Conservation (phyloP, 2,113 vertebrate genomes). For the Paedocypris sp. region DNA sequence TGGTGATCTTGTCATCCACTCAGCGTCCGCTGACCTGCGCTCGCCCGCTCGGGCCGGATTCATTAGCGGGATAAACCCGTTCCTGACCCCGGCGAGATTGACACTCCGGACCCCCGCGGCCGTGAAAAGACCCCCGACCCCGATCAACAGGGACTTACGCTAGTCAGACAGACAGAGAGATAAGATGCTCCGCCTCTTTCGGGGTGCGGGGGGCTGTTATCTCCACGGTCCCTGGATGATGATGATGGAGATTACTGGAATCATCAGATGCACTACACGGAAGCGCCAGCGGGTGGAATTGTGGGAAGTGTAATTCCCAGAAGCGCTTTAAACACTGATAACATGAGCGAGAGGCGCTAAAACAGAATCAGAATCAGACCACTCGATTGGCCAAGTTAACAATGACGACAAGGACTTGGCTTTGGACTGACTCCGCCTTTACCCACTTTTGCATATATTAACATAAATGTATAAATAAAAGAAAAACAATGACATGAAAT, state of each 20-base stretch:
- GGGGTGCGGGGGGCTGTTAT: conserved; percentile 27
- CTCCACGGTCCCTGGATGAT: conserved; percentile 30
- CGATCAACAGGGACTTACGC: conserved; percentile 8
- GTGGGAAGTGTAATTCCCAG: conserved; percentile 1
- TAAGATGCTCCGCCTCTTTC: neutral
- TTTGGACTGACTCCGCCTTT: too few relatives aligned
- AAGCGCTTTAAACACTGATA: conserved; percentile 17
- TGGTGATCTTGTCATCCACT: conserved; percentile 39
- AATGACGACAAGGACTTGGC: too few relatives aligned
- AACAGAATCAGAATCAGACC: too few relatives aligned
- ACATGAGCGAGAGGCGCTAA: too few relatives aligned
- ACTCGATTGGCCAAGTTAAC: too few relatives aligned
- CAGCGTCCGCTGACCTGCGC: conserved; percentile 27
- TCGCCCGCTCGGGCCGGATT: conserved; percentile 22
- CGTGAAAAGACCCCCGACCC: conserved; percentile 7
- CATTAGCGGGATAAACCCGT: conserved; percentile 26
- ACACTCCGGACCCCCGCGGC: neutral
- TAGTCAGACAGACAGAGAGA: conserved; percentile 22
- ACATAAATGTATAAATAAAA: too few relatives aligned
- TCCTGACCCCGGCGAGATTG: conserved; percentile 6
- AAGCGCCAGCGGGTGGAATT: neutral
- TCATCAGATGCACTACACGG: conserved; percentile 31
- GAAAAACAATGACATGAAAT: too few relatives aligned
- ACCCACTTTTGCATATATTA: too few relatives aligned
- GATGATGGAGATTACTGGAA: conserved; percentile 36